phyloP scores from a whole-genome alignment of 2,888 invertebrate genomes.

The Acronicta aceris region DNA sequence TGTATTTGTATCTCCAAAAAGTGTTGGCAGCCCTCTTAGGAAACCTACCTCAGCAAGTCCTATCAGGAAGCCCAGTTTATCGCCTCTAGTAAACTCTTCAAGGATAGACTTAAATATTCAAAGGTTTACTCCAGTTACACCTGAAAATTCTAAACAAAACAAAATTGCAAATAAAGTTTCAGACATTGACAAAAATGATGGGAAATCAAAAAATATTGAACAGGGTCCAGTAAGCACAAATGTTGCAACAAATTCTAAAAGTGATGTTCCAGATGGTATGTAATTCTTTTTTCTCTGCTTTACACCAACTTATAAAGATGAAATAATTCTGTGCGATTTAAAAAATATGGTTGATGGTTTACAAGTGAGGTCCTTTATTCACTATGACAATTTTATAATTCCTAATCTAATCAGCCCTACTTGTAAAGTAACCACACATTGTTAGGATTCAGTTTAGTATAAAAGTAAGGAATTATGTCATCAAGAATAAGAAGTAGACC shows the following conservation, averaged over 20 bases:
- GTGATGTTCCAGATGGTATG: slow-evolving; percentile 70
- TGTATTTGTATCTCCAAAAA: slow-evolving; percentile 70
- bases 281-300: slow-evolving; percentile 9
- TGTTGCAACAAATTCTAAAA: slow-evolving; percentile 37
- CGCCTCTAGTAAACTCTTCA: slow-evolving; percentile 62
- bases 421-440: too few species aligned
- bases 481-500: too few species aligned
- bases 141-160: slow-evolving; percentile 36
- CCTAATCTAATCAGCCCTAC: too few species aligned
- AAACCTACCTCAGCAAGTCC: slow-evolving; percentile 62
- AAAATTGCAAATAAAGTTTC: slow-evolving; percentile 15
- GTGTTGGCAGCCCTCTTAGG: slow-evolving; percentile 60
- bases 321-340: too few species aligned
- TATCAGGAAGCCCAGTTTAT: slow-evolving; percentile 53
- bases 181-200: slow-evolving; percentile 50
- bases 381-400: too few species aligned
- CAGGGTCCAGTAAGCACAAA: slow-evolving; percentile 4
- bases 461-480: too few species aligned
- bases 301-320: too few species aligned
- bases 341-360: too few species aligned
- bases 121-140: slow-evolving; percentile 51
- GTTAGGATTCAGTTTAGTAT: too few species aligned
- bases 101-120: slow-evolving; percentile 55
- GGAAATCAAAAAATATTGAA: slow-evolving; percentile 49
- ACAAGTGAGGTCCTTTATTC: too few species aligned